These are phyloP conservation scores for Semicossyphus pulcher DNA, from an alignment of 2,113 vertebrate genomes.

Conservation along the genomic window DNA sequence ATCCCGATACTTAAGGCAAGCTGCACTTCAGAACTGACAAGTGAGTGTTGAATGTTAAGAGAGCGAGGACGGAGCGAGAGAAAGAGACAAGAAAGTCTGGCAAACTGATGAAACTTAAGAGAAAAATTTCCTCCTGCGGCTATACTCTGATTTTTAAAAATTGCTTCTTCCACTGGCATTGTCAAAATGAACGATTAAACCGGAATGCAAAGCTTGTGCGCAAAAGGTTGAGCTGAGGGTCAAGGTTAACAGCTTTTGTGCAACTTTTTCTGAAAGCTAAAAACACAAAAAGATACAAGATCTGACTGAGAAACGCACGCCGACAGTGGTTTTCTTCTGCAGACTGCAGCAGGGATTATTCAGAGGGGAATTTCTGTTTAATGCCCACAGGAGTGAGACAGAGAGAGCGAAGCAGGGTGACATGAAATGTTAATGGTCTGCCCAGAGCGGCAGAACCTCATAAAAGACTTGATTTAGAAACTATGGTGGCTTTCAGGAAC, in stretches of 20 bases:
- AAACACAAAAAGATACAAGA: background rate
- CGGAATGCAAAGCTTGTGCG: background rate
- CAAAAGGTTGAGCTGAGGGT: background rate
- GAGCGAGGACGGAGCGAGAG: constrained; percentile 66
- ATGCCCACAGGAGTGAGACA: constrained; percentile 54
- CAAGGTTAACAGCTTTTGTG: constrained; percentile 1
- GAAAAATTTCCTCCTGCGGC: constrained; percentile 44
- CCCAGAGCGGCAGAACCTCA: constrained; percentile 77
- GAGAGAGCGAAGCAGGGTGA: constrained; percentile 64
- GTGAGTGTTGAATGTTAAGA: constrained; percentile 69
- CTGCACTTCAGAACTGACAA: constrained; percentile 74
- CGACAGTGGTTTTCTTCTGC: constrained; percentile 34
- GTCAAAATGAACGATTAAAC: constrained; percentile 32
- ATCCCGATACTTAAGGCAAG: constrained; percentile 78
- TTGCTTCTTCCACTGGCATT: constrained; percentile 27
- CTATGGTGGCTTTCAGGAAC: constrained; percentile 64
- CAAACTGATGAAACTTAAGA: constrained; percentile 78
- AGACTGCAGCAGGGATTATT: constrained; percentile 48
- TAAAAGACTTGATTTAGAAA: constrained; percentile 78
- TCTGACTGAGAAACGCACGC: constrained; percentile 5
- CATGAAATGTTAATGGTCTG: constrained; percentile 81
- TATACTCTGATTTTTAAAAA: constrained; percentile 38
- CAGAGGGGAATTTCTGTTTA: constrained; percentile 43
- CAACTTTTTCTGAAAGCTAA: background rate
- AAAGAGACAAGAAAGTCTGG: constrained; percentile 68